Evolutionary conservation across 64 coral and sea anemone genomes (phyloP).

Genomic region (Porites australiensis): DNA sequence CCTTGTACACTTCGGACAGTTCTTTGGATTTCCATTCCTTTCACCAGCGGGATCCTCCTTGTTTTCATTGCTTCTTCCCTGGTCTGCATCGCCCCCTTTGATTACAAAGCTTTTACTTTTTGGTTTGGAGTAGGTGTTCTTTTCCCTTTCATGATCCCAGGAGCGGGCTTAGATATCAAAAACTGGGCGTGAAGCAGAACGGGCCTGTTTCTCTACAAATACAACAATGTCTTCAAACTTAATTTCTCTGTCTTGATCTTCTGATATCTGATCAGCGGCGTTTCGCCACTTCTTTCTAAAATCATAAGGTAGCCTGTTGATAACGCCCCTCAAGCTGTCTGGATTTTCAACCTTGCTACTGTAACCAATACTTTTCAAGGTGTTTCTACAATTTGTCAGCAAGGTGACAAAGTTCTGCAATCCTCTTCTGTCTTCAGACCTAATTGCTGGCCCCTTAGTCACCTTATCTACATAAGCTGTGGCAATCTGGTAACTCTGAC

Average conservation of each 20-base stretch:
- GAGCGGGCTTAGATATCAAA: too few relatives aligned
- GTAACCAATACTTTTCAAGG: conserved; percentile 21
- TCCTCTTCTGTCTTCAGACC: not conserved
- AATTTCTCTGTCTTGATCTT: not conserved
- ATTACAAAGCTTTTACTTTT: too few relatives aligned
- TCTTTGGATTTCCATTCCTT: too few relatives aligned
- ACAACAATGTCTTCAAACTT: not conserved
- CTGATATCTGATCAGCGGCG: not conserved
- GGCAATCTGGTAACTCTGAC: not conserved
- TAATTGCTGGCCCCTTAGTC: not conserved
- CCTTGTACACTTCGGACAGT: too few relatives aligned
- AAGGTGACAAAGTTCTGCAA: not conserved
- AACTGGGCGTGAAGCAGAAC: conserved; percentile 21
- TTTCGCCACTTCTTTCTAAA: conserved; percentile 17
- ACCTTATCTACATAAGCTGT: not conserved
- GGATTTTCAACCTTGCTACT: conserved; percentile 17
- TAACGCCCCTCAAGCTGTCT: conserved; percentile 1
- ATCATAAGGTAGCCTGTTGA: not conserved
- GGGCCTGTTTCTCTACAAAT: not conserved
- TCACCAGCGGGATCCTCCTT: too few relatives aligned
- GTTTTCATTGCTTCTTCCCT: too few relatives aligned
- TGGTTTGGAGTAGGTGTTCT: too few relatives aligned
- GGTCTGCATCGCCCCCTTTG: too few relatives aligned
- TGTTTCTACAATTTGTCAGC: not conserved
- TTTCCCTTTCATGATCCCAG: too few relatives aligned